These are phyloP conservation scores for Neodiprion lecontei DNA, from an alignment of 1,140 invertebrate species.

Conservation along the genomic window DNA sequence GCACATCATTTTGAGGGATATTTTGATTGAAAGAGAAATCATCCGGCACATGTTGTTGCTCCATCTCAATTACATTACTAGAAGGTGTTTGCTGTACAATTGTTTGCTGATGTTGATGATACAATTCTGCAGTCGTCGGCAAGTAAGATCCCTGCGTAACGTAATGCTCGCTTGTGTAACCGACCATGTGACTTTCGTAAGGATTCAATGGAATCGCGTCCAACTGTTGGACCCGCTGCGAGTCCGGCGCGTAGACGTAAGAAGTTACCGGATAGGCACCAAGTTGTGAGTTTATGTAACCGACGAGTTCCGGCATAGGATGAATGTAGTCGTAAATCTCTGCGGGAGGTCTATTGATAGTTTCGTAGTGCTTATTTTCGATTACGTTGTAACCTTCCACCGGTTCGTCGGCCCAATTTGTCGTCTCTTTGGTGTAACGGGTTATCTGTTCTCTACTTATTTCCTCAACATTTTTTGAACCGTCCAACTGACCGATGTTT, in stretches of 20 bases:
- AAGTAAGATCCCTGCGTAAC: slow-evolving; percentile 41
- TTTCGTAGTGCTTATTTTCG: slow-evolving; percentile 24
- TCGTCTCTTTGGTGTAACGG: slow-evolving; percentile 1
- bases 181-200: slow-evolving; percentile 40
- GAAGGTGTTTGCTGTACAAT: slow-evolving; percentile 8
- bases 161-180: slow-evolving; percentile 34
- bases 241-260: slow-evolving; percentile 43
- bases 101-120: slow-evolving; percentile 32
- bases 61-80: slow-evolving; percentile 10
- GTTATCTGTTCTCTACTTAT: not conserved
- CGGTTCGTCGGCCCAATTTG: slow-evolving; percentile 36
- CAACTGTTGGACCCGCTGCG: slow-evolving; percentile 40
- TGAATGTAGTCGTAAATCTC: slow-evolving; percentile 60
- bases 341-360: slow-evolving; percentile 20
- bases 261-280: slow-evolving; percentile 46
- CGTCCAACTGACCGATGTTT: not conserved
- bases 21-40: slow-evolving; percentile 10
- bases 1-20: not conserved
- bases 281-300: slow-evolving; percentile 61
- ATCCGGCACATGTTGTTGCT: not conserved
- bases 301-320: slow-evolving; percentile 61
- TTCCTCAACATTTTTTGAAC: not conserved
- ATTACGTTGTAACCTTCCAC: slow-evolving; percentile 34
- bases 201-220: slow-evolving; percentile 36
- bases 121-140: slow-evolving; percentile 33